Evolutionary conservation across 1,140 invertebrate genomes (phyloP).

Genomic region (Neuroterus valhalla): DNA sequence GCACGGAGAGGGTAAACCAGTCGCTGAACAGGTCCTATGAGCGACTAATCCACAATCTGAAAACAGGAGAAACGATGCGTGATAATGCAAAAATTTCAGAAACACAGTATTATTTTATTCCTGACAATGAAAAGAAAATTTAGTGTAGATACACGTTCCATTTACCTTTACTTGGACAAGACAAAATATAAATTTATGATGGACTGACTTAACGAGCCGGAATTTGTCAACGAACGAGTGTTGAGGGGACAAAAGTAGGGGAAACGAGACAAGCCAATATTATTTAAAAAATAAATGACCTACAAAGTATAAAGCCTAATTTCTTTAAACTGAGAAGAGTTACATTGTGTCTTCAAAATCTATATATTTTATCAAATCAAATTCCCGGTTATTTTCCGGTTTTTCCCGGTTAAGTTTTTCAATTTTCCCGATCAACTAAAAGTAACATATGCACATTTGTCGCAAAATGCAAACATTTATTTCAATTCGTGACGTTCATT

Average conservation of each 20-base stretch:
- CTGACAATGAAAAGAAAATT: not conserved
- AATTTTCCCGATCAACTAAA: too few relatives aligned
- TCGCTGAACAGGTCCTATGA: constrained; percentile 83
- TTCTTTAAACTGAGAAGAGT: constrained; percentile 30
- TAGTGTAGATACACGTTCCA: not conserved
- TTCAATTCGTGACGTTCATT: too few relatives aligned
- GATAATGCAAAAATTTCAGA: not conserved
- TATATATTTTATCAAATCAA: too few relatives aligned
- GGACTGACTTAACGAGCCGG: not conserved
- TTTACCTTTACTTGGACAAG: constrained; percentile 1
- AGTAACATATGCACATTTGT: too few relatives aligned
- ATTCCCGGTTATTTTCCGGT: too few relatives aligned
- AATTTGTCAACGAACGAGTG: not conserved
- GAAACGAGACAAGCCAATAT: too few relatives aligned
- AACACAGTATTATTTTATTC: constrained; percentile 5
- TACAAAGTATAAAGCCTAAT: constrained; percentile 19
- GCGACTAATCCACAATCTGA: constrained; percentile 83
- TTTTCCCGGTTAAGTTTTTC: too few relatives aligned
- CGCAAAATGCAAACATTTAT: too few relatives aligned
- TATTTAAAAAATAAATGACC: not conserved
- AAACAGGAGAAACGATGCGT: constrained; percentile 37
- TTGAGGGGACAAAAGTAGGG: too few relatives aligned
- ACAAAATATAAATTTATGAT: constrained; percentile 11
- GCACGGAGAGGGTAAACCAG: constrained; percentile 76
- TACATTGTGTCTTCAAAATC: constrained; percentile 32